Base-by-base conservation (phyloP, 2,797 vertebrate genomes). In the Echeneis naucrates region DNA sequence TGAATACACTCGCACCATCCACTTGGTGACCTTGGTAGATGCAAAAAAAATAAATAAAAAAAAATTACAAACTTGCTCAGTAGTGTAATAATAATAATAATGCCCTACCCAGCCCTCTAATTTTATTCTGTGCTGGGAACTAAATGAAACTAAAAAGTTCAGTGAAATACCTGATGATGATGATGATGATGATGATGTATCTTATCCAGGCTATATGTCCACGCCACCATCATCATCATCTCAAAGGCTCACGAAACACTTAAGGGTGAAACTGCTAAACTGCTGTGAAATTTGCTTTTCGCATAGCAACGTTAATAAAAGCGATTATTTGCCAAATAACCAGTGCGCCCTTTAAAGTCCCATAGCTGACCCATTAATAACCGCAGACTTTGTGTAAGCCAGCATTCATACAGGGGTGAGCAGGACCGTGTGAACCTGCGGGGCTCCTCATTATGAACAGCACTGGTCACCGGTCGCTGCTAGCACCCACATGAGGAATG, bases 401-500 rank as follows among this genome's bases (percentile, higher is more conserved):
- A 2, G 51, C 70, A 80, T 90, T 85, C 81, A 61, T 50, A 65
- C 69, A 80, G 76, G 65, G 75, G 78, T 85, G 82, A 78, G 33
- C 72, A 58, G 30, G 83, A 84, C 54, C 38, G 67, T 78, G 89
- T 71, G 78, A 91, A 73, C 67, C 48, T 4, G 68, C 10, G 47
- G 73, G 65, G 61, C 45, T 60, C 66, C 72, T 87, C 80, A 72
- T 88, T 87, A 89, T 80, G 75, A 84, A 68, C 64, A 63, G 66
- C 44, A 0, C 72, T 23, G 72, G 78, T 83, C 80, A 70, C 65
- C 30, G n/a, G 58, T 77, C 40, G 30, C 56, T 44, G 68, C 62
- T 80, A 66, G 65, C 87, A 80, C 83, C 78, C 68, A 55, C 57
- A 81, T 78, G 82, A 86, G 87, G 88, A 89, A 90, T 90, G 80